Percentiles rank a stretch among this genome's conserved stretches.
phyloP scores from a whole-genome alignment of 2,113 vertebrate species.

The Caracal caracal region DNA sequence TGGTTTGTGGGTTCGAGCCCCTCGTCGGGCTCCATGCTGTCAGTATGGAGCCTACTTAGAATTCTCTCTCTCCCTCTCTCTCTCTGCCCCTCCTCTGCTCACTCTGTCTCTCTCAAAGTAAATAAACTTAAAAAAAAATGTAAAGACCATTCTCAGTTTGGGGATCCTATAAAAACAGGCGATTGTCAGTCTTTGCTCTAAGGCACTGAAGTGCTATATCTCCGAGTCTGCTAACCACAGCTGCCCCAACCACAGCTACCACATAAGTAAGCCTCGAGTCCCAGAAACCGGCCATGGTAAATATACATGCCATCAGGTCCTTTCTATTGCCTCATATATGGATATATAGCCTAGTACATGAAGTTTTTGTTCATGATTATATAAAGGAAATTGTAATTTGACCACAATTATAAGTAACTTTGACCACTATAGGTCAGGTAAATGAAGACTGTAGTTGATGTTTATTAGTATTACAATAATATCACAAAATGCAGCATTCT shows the following conservation, averaged over 20 bases:
- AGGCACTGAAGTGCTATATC: background rate
- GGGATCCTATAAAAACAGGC: background rate
- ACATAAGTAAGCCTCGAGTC: background rate
- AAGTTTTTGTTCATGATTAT: conserved; percentile 18
- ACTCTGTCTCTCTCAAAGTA: too few relatives aligned
- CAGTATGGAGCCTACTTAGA: too few relatives aligned
- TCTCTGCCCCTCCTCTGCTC: too few relatives aligned
- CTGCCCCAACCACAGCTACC: background rate
- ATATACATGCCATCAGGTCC: conserved; percentile 22
- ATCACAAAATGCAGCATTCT: conserved; percentile 46
- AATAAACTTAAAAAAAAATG: conserved; percentile 1
- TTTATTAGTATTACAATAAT: conserved; percentile 32
- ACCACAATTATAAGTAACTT: background rate
- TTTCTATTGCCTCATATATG: background rate
- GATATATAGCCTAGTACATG: background rate
- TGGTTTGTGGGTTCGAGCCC: too few relatives aligned
- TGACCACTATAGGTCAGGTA: conserved; percentile 6
- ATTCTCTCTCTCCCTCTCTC: too few relatives aligned
- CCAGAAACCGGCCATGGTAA: conserved; percentile 42
- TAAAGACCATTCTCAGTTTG: conserved; percentile 15
- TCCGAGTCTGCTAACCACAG: background rate
- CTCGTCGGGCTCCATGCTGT: too few relatives aligned
- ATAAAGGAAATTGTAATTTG: conserved; percentile 14
- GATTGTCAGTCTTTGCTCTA: background rate
- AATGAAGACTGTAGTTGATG: background rate